A percentile compares a stretch with the other conserved stretches of the same genome.
Conservation (phyloP, 1,140 invertebrate genomes). For the Apis laboriosa region DNA sequence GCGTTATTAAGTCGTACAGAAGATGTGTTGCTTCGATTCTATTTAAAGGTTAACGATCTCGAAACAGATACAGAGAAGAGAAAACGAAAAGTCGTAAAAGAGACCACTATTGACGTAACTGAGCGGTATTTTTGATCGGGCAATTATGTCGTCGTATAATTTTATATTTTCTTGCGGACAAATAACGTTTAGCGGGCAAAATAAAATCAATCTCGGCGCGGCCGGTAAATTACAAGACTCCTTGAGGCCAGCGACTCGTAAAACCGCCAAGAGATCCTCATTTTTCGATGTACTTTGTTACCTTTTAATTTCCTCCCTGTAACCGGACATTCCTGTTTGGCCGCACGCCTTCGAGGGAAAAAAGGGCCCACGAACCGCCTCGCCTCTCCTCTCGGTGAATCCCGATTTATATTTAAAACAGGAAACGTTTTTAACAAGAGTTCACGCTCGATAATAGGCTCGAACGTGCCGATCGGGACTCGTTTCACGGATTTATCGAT, state of each 20-base stretch:
- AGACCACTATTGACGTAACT: background rate
- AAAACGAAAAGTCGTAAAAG: conserved; percentile 6
- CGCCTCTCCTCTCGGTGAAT: background rate
- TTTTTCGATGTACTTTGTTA: conserved; percentile 27
- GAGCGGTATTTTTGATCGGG: conserved; percentile 4
- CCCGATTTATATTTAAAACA: background rate
- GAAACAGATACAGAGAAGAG: background rate
- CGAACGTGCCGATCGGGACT: conserved; percentile 10
- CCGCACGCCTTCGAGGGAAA: background rate
- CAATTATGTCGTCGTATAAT: conserved; percentile 27
- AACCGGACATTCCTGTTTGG: conserved; percentile 13
- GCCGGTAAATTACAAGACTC: conserved; percentile 40
- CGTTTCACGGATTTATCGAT: conserved; percentile 29
- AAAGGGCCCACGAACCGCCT: background rate
- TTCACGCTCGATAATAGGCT: background rate
- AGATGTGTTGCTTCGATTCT: no score
- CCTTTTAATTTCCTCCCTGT: conserved; percentile 28
- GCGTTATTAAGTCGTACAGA: no score
- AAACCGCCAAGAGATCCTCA: conserved; percentile 23
- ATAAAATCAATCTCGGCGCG: conserved; percentile 50
- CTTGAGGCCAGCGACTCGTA: conserved; percentile 20
- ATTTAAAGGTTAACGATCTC: background rate
- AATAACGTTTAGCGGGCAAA: conserved; percentile 21
- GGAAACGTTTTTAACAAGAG: background rate
- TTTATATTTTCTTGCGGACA: conserved; percentile 2